phyloP scores from a whole-genome alignment of 2,113 vertebrate species.

The Nyctibius bracteatus region DNA sequence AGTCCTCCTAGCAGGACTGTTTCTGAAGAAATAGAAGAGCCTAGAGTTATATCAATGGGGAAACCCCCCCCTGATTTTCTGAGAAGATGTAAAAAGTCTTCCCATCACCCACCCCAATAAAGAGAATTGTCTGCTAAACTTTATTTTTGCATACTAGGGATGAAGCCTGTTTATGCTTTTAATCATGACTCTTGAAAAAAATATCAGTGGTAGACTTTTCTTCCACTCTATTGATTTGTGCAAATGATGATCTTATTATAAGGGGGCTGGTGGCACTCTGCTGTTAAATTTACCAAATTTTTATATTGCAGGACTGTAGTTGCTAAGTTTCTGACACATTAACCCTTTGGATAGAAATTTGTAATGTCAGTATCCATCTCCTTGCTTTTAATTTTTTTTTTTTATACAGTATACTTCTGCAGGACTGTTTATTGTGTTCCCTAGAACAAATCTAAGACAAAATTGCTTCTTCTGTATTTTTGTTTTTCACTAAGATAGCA shows the following conservation, averaged over 20 bases:
- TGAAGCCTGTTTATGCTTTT: not conserved
- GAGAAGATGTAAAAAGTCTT: not conserved
- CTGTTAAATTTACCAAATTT: not conserved
- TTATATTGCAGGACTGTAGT: not conserved
- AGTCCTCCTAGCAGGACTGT: not conserved
- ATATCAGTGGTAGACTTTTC: not conserved
- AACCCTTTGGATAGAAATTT: not conserved
- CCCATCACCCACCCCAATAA: not conserved
- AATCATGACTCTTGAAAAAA: not conserved
- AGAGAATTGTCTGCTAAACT: not conserved
- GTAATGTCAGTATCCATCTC: not conserved
- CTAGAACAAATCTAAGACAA: not conserved
- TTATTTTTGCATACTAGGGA: not conserved
- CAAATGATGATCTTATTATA: not conserved
- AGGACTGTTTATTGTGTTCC: not conserved
- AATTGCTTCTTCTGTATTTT: not conserved
- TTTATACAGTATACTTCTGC: not conserved
- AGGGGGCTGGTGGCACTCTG: not conserved
- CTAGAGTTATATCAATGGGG: not conserved
- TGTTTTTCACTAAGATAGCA: not conserved
- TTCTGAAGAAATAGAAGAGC: not conserved
- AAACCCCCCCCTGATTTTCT: not conserved
- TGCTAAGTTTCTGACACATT: not conserved
- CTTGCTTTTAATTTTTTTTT: not conserved
- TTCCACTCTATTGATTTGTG: not conserved